Percentiles rank a stretch among this genome's conserved stretches.
These are phyloP conservation scores for Iselma pallidipennis DNA, from an alignment of 2,888 invertebrate species.

Conservation along the genomic window DNA sequence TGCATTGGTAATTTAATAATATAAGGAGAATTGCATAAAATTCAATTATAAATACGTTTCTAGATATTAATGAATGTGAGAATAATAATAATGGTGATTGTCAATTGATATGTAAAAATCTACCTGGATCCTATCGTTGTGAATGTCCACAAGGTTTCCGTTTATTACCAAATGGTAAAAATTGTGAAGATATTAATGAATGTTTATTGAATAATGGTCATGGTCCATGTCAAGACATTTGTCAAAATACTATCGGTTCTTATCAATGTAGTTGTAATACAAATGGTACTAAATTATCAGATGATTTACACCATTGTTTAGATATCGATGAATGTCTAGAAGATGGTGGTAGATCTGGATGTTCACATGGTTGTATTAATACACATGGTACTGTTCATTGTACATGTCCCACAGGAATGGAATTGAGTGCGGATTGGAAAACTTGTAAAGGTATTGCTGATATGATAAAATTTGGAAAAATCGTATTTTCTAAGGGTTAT, in stretches of 20 bases:
- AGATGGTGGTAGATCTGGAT: conserved; percentile 34
- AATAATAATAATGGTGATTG: conserved; percentile 61
- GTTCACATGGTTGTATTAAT: conserved; percentile 62
- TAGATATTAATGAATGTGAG: conserved; percentile 64
- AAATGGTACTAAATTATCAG: conserved; percentile 60
- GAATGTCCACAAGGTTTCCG: conserved; percentile 60
- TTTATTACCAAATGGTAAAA: conserved; percentile 44
- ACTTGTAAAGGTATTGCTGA: conserved; percentile 44
- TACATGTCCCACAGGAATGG: conserved; percentile 49
- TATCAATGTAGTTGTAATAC: conserved; percentile 64
- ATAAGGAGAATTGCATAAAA: too few species aligned
- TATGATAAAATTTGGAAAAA: not conserved
- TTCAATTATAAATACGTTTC: conserved; percentile 7
- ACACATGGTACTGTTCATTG: conserved; percentile 54
- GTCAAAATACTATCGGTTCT: conserved; percentile 62
- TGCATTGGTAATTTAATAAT: conserved; percentile 37
- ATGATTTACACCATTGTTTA: conserved; percentile 62
- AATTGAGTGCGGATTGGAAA: conserved; percentile 47
- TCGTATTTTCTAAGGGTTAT: conserved; percentile 7
- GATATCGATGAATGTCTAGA: conserved; percentile 36
- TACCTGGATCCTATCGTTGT: conserved; percentile 62
- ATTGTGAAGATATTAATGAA: conserved; percentile 64
- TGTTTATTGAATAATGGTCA: conserved; percentile 66
- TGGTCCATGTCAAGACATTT: conserved; percentile 68
- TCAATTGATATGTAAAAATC: conserved; percentile 61